Percentiles rank a stretch among this genome's conserved stretches.
These are phyloP conservation scores for Graphium colonna DNA, from an alignment of 2,888 invertebrate species.

Conservation along the genomic window DNA sequence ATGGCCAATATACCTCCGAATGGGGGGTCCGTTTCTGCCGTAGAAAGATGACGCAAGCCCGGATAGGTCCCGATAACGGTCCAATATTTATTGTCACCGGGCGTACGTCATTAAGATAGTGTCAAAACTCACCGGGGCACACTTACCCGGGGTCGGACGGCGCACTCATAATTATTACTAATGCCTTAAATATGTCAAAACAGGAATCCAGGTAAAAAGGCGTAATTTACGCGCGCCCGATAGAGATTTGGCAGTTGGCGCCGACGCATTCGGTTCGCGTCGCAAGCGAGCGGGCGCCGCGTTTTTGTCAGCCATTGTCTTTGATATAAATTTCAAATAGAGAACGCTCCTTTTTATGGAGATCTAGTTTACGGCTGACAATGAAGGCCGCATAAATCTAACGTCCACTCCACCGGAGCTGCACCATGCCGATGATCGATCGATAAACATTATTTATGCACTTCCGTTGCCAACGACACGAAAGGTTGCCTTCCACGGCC, in stretches of 20 bases:
- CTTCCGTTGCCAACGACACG: constrained; percentile 63
- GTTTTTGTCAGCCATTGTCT: constrained; percentile 79
- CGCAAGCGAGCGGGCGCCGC: constrained; percentile 71
- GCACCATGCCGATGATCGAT: constrained; percentile 73
- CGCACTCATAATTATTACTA: constrained; percentile 80
- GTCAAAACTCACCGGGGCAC: constrained; percentile 74
- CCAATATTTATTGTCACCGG: constrained; percentile 78
- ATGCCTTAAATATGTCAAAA: constrained; percentile 81
- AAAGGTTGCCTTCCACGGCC: constrained; percentile 42
- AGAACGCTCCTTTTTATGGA: constrained; percentile 79
- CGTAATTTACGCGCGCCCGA: constrained; percentile 79
- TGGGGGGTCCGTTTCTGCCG: constrained; percentile 71
- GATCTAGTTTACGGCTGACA: constrained; percentile 79
- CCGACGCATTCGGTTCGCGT: constrained; percentile 56
- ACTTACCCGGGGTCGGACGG: constrained; percentile 57
- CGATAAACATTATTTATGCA: constrained; percentile 79
- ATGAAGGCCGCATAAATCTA: constrained; percentile 78
- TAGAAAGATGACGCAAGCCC: constrained; percentile 58
- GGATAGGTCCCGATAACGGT: constrained; percentile 72
- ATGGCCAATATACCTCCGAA: constrained; percentile 36
- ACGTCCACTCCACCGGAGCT: constrained; percentile 60
- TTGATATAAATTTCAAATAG: constrained; percentile 80
- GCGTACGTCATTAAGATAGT: constrained; percentile 79
- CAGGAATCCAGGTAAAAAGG: constrained; percentile 80
- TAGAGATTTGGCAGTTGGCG: constrained; percentile 80